A percentile compares a stretch with the other conserved stretches of the same genome.
These are phyloP conservation scores for Perithous albicinctus DNA, from an alignment of 2,888 invertebrate genomes.

Conservation along the genomic window DNA sequence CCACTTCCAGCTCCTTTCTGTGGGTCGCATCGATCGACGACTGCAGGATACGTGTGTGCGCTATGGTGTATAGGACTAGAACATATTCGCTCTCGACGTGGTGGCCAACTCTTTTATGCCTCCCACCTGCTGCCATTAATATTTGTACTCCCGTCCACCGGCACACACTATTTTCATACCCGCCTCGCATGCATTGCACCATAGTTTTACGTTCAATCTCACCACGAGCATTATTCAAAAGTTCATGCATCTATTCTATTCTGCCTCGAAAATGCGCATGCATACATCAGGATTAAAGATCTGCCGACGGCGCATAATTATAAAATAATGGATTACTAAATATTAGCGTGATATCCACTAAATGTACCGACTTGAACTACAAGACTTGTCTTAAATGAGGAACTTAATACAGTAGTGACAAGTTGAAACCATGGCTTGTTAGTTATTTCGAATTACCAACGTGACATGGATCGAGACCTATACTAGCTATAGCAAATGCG, in stretches of 20 bases:
- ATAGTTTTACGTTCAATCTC: slow-evolving; percentile 59
- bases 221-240: slow-evolving; percentile 57
- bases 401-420: too few species aligned
- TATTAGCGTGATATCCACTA: background rate
- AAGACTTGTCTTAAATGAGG: too few species aligned
- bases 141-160: slow-evolving; percentile 48
- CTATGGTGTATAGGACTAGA: slow-evolving; percentile 18
- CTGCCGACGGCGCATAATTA: slow-evolving; percentile 18
- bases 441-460: too few species aligned
- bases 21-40: slow-evolving; percentile 42
- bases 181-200: slow-evolving; percentile 36
- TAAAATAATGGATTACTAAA: slow-evolving; percentile 25
- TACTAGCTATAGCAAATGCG: too few species aligned
- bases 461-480: too few species aligned
- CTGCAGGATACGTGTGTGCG: slow-evolving; percentile 20
- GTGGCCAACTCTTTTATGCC: slow-evolving; percentile 57
- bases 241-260: slow-evolving; percentile 59
- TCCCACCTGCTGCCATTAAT: slow-evolving; percentile 65
- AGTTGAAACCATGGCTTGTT: too few species aligned
- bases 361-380: background rate
- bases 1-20: slow-evolving; percentile 21
- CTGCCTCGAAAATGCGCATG: background rate
- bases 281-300: slow-evolving; percentile 36
- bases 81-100: slow-evolving; percentile 47
- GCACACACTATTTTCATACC: slow-evolving; percentile 33